Evolutionary conservation across 2,797 vertebrate genomes (phyloP).

Genomic region (Miichthys miiuy): DNA sequence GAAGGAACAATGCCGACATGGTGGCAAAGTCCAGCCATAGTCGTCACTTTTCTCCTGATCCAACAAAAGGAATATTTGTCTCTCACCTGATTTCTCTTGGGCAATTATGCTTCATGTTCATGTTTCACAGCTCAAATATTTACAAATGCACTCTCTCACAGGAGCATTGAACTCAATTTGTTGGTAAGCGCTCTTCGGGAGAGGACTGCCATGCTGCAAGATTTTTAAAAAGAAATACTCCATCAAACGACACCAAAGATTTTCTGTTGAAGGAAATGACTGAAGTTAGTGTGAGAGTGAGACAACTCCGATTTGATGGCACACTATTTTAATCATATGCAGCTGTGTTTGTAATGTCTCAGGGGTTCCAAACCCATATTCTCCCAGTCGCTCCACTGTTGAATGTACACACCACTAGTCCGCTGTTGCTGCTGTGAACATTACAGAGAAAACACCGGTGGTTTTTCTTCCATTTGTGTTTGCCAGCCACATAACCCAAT

Average conservation of each 20-base stretch:
- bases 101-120: conserved; percentile 44
- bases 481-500: conserved; percentile 74
- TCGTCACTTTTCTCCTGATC: conserved; percentile 16
- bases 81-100: conserved; percentile 44
- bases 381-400: conserved; percentile 50
- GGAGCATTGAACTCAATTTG: conserved; percentile 36
- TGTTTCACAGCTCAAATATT: conserved; percentile 58
- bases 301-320: conserved; percentile 1
- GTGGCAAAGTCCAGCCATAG: conserved; percentile 56
- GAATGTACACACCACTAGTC: conserved; percentile 61
- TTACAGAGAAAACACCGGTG: conserved; percentile 65
- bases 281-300: conserved; percentile 26
- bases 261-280: conserved; percentile 16
- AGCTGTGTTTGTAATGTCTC: conserved; percentile 47
- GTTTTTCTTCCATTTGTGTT: conserved; percentile 73
- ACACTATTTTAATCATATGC: conserved; percentile 19
- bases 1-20: conserved; percentile 40
- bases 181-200: conserved; percentile 11
- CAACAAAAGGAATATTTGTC: conserved; percentile 62
- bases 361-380: conserved; percentile 51
- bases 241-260: not conserved
- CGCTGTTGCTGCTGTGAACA: conserved; percentile 45
- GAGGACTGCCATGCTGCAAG: conserved; percentile 8
- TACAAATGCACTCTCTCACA: conserved; percentile 43
- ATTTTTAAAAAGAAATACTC: conserved; percentile 13